These are phyloP conservation scores for Malurus elegans DNA, from an alignment of 2,113 vertebrate species.

Conservation along the genomic window DNA sequence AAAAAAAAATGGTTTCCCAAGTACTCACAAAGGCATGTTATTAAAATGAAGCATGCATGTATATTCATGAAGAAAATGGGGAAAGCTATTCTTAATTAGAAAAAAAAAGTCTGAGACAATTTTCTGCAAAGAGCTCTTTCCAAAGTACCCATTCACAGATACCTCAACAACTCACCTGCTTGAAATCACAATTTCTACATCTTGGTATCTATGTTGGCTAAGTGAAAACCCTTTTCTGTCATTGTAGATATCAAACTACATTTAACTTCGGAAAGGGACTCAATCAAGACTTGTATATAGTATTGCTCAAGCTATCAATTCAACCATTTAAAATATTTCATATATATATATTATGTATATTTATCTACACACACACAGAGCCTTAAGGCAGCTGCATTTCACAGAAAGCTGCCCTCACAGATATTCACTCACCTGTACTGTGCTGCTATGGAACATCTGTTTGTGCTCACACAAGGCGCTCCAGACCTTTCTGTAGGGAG, in stretches of 20 bases:
- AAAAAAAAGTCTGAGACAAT: background rate
- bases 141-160: background rate
- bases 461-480: background rate
- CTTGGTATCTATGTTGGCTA: fast-evolving
- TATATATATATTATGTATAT: background rate
- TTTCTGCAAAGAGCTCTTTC: background rate
- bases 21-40: background rate
- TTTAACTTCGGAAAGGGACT: background rate
- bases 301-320: background rate
- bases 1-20: background rate
- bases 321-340: background rate
- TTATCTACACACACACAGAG: background rate
- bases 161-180: background rate
- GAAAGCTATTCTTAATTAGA: background rate
- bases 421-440: background rate
- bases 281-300: background rate
- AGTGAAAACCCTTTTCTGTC: background rate
- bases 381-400: background rate
- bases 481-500: background rate
- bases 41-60: background rate
- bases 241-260: background rate
- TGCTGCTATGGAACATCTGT: background rate
- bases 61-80: slow-evolving; percentile 28
- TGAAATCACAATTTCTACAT: background rate
- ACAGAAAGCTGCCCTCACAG: background rate